Base-by-base conservation (phyloP, 2,888 invertebrate genomes). In the Taphrorychus bicolor region DNA sequence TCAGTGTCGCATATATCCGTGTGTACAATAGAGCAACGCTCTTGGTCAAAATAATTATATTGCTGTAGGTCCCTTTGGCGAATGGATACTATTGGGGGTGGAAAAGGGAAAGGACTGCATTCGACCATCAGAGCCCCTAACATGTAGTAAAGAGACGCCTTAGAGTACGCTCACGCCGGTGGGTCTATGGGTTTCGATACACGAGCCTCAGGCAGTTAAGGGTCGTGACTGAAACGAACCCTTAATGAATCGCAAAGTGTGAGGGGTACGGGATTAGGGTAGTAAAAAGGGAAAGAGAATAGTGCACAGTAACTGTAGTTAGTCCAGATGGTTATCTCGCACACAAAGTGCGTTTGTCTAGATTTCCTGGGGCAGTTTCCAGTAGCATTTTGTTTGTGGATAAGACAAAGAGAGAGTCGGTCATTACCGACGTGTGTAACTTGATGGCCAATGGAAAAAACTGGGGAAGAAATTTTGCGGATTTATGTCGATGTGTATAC, bases 1-100 rank as follows among this genome's bases (percentile, higher is more conserved):
- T 40, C 54, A 73, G 68, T 51, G 66, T 56, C 56, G 65, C 60
- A 67, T 65, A 65, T 60, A 41, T 45, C 61, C 67, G 63, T 61
- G 68, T 69, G 71, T 71, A 74, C 73, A 74, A 75, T 72, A 71
- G 71, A 74, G 59, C 52, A 58, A 65, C 23, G 40, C 61, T 71
- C 70, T 70, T 76, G 77, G 77, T 76, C 77, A 75, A 76, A 77
- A 78, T 78, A 79, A 79, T 79, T 79, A 78, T 77, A 77, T 75
- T 75, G 77, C 74, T 72, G 72, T 74, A 74, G 75, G 74, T 69
- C 74, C 66, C 72, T 68, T 71, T 73, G 67, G 66, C 7, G 72
- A 70, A 72, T 70, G 70, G 72, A 70, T 66, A 71, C 66, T 69
- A 54, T 52, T 59, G 24, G 72, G 72, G 75, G 73, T 72, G 71